These are phyloP conservation scores for Phalanger gymnotis DNA, from an alignment of 2,797 vertebrate species.

Conservation along the genomic window DNA sequence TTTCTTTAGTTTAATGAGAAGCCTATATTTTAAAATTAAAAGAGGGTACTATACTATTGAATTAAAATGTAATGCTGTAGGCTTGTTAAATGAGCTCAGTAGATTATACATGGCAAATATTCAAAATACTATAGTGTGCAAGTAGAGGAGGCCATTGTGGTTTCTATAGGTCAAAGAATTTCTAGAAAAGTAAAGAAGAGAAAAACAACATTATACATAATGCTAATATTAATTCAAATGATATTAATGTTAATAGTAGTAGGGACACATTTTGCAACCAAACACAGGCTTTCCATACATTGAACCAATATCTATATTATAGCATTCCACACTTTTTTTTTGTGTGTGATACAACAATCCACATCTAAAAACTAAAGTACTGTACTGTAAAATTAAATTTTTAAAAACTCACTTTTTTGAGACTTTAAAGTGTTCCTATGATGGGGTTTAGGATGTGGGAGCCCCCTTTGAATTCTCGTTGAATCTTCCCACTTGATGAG, in stretches of 20 bases:
- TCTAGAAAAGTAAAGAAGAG: not conserved
- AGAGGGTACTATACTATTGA: not conserved
- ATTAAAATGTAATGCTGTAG: not conserved
- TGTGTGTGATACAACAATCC: not conserved
- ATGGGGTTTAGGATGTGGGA: too few relatives aligned
- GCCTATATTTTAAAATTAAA: not conserved
- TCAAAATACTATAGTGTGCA: not conserved
- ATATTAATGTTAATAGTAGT: not conserved
- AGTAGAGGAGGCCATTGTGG: not conserved
- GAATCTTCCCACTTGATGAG: too few relatives aligned
- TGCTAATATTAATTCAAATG: not conserved
- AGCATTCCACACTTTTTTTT: not conserved
- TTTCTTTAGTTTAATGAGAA: not conserved
- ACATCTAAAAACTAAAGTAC: not conserved
- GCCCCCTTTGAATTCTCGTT: too few relatives aligned
- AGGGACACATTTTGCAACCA: not conserved
- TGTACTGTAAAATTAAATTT: not conserved
- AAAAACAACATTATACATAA: not conserved
- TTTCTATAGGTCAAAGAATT: not conserved
- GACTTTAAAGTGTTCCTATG: not conserved
- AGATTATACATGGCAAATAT: not conserved
- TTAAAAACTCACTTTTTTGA: not conserved
- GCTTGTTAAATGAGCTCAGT: not conserved
- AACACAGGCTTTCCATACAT: not conserved
- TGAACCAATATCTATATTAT: not conserved